Percentiles rank a stretch among this genome's conserved stretches.
Conservation (phyloP, 2,888 invertebrate species). For the Drosophila cracens region DNA sequence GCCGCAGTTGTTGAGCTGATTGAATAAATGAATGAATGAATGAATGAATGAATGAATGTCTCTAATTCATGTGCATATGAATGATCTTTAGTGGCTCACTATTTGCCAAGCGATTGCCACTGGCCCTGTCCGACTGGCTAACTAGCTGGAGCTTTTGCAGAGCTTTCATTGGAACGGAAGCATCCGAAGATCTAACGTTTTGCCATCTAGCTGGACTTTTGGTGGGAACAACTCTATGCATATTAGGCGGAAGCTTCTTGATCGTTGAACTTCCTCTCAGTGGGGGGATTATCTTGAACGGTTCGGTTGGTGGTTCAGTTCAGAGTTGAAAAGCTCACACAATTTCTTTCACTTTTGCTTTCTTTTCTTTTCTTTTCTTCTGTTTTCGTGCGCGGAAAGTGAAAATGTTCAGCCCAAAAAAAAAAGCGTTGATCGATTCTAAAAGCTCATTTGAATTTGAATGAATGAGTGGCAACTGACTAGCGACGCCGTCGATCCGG, state of each 20-base stretch:
- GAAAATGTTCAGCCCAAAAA: conserved; percentile 40
- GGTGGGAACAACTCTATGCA: conserved; percentile 5
- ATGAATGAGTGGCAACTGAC: conserved; percentile 16
- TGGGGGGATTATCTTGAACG: background rate
- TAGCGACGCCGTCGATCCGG: background rate
- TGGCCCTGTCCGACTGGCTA: background rate
- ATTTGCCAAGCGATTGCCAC: conserved; percentile 19
- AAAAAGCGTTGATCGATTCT: conserved; percentile 40
- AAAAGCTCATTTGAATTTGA: conserved; percentile 45
- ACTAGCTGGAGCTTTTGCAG: conserved; percentile 11
- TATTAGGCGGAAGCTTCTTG: conserved; percentile 25
- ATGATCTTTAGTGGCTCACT: conserved; percentile 26
- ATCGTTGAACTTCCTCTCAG: conserved; percentile 32
- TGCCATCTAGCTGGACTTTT: background rate
- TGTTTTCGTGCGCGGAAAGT: conserved; percentile 44
- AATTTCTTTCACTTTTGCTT: conserved; percentile 59
- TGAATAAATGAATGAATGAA: conserved; percentile 40
- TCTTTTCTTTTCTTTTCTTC: conserved; percentile 45
- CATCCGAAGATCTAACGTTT: background rate
- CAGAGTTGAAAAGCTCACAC: conserved; percentile 6
- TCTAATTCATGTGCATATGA: conserved; percentile 20
- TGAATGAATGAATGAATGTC: conserved; percentile 16
- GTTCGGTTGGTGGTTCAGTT: conserved; percentile 12
- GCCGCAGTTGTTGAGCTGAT: conserved; percentile 20
- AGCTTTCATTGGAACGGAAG: conserved; percentile 15